These are phyloP conservation scores for Tetraodon nigroviridis DNA, from an alignment of 2,113 vertebrate species.

Conservation along the genomic window DNA sequence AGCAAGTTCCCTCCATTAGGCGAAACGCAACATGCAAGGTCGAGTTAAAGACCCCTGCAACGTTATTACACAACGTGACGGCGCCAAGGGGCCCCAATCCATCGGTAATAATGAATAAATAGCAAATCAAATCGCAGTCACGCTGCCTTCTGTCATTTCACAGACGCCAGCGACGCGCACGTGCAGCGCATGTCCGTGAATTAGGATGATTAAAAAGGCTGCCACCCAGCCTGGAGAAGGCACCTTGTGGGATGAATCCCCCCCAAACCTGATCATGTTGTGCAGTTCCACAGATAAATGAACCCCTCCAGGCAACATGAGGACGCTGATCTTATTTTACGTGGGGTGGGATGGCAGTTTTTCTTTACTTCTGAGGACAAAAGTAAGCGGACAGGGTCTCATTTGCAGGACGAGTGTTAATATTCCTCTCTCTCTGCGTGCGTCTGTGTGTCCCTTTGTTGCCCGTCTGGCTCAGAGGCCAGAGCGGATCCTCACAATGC, in stretches of 20 bases:
- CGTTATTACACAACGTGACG: background rate
- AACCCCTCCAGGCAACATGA: background rate
- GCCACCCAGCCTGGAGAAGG: conserved; percentile 11
- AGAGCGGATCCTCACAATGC: conserved; percentile 53
- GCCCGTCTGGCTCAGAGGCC: conserved; percentile 43
- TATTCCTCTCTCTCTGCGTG: conserved; percentile 12
- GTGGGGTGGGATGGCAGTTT: background rate
- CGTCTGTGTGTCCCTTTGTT: conserved; percentile 47
- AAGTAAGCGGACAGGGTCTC: conserved; percentile 22
- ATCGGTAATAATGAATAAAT: too few species aligned
- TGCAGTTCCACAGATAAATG: conserved; percentile 25
- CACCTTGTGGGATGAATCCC: conserved; percentile 27
- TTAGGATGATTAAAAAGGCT: background rate
- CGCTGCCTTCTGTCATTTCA: background rate
- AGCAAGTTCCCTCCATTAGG: conserved; percentile 27
- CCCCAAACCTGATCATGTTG: conserved; percentile 32
- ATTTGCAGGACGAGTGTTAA: conserved; percentile 32
- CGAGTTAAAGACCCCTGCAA: conserved; percentile 13
- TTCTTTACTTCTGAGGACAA: background rate
- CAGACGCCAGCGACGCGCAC: background rate
- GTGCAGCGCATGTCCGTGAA: background rate
- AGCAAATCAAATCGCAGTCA: too few species aligned
- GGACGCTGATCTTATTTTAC: too few species aligned
- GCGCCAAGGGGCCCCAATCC: background rate
- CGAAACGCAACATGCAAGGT: conserved; percentile 12